phyloP scores from a whole-genome alignment of 2,113 vertebrate genomes.

The Myiopsitta monachus region DNA sequence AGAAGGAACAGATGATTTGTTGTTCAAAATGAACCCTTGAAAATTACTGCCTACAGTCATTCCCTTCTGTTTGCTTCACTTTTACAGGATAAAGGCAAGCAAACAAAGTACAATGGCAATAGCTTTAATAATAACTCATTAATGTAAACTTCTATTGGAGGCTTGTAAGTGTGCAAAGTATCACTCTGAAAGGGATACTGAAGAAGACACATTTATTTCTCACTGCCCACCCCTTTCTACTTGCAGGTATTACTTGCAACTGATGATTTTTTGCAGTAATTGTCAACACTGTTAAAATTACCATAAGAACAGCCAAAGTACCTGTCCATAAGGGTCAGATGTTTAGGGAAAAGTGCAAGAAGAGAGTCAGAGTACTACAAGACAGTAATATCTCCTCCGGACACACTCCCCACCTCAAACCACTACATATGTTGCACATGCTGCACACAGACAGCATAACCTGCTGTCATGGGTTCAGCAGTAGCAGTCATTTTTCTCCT shows the following conservation, averaged over 20 bases:
- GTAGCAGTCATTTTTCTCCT: no score
- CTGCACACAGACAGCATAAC: neutral
- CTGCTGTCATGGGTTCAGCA: no score
- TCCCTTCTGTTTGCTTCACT: neutral
- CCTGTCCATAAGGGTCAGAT: neutral
- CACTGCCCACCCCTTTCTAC: neutral
- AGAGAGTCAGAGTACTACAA: no score
- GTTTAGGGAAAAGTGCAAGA: neutral
- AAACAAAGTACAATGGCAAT: neutral
- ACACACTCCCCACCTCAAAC: neutral
- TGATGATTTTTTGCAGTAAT: neutral
- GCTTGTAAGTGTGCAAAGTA: neutral
- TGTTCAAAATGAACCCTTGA: neutral
- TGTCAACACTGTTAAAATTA: neutral
- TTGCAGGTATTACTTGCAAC: neutral
- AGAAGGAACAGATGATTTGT: neutral
- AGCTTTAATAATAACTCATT: neutral
- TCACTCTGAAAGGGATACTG: neutral
- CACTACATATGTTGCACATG: neutral
- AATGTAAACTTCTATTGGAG: neutral
- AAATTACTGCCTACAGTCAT: neutral
- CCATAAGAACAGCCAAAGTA: rapidly evolving
- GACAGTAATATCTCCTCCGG: neutral
- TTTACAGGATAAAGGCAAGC: neutral
- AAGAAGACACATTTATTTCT: neutral